Evolutionary conservation across 2,797 vertebrate genomes (phyloP).

Genomic region (Lates japonicus): DNA sequence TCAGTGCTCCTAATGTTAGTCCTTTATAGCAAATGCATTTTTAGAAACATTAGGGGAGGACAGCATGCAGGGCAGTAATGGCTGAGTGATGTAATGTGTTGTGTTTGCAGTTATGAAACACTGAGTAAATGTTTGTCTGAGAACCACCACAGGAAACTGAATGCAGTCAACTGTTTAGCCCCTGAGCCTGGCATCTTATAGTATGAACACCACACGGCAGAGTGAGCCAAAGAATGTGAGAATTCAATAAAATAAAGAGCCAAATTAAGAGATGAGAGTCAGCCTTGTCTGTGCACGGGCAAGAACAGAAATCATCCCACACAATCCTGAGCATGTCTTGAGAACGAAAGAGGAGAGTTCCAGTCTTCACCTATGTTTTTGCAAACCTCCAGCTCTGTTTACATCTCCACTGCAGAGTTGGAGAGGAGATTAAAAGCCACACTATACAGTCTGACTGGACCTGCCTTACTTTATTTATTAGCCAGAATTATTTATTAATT

Average conservation of each 20-base stretch:
- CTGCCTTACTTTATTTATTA: slow-evolving; percentile 14
- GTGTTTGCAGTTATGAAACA: slow-evolving; percentile 63
- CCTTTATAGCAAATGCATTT: slow-evolving; percentile 34
- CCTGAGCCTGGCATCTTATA: neutral
- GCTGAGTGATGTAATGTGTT: slow-evolving; percentile 55
- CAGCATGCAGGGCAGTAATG: slow-evolving; percentile 20
- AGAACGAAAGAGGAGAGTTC: neutral
- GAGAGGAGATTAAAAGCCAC: slow-evolving; percentile 17
- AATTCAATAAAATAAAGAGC: slow-evolving; percentile 14
- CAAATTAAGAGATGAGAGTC: slow-evolving; percentile 6
- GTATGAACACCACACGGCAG: neutral
- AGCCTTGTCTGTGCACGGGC: neutral
- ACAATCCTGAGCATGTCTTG: slow-evolving; percentile 7
- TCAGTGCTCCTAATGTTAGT: slow-evolving; percentile 5
- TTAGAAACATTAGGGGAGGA: slow-evolving; percentile 14
- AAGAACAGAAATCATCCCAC: slow-evolving; percentile 25
- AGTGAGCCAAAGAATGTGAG: slow-evolving; percentile 6
- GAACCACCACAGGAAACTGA: slow-evolving; percentile 17
- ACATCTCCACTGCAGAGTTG: slow-evolving; percentile 21
- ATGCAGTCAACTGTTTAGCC: neutral
- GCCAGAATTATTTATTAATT: neutral
- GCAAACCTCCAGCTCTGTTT: neutral
- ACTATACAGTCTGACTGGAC: neutral
- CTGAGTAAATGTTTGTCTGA: slow-evolving; percentile 41
- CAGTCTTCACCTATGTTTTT: slow-evolving; percentile 13